Evolutionary conservation across 2,797 vertebrate genomes (phyloP).

Genomic region (Psittacula derbiana): DNA sequence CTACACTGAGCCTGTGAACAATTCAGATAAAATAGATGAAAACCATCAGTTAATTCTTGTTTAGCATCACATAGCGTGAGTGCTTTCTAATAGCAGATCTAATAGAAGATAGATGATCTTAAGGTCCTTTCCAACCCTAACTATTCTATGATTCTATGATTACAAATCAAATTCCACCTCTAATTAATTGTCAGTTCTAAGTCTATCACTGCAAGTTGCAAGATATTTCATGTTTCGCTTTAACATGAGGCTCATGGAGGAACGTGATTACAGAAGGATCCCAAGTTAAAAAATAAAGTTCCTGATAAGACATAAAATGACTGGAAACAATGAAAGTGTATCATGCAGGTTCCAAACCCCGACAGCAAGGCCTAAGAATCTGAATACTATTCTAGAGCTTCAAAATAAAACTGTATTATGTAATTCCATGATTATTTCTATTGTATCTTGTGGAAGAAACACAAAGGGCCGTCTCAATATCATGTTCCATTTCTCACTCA

Average conservation of each 20-base stretch:
- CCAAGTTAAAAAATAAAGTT: background rate
- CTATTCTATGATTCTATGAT: too few relatives aligned
- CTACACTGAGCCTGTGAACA: background rate
- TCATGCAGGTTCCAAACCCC: background rate
- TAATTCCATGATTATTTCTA: background rate
- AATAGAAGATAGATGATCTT: too few relatives aligned
- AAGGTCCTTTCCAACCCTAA: too few relatives aligned
- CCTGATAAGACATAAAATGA: background rate
- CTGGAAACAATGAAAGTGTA: background rate
- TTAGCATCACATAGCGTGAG: background rate
- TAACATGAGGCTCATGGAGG: background rate
- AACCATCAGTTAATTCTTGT: background rate
- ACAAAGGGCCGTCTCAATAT: background rate
- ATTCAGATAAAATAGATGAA: background rate
- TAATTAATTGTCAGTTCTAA: background rate
- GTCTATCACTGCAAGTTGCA: background rate
- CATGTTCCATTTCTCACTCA: background rate
- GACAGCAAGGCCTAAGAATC: background rate
- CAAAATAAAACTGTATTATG: background rate
- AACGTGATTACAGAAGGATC: background rate
- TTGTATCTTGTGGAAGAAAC: background rate
- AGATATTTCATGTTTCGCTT: background rate
- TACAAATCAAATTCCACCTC: background rate
- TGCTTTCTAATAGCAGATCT: background rate
- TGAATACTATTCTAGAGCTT: background rate